Evolutionary conservation across 2,888 invertebrate genomes (phyloP).

Genomic region (Gibbula magus): DNA sequence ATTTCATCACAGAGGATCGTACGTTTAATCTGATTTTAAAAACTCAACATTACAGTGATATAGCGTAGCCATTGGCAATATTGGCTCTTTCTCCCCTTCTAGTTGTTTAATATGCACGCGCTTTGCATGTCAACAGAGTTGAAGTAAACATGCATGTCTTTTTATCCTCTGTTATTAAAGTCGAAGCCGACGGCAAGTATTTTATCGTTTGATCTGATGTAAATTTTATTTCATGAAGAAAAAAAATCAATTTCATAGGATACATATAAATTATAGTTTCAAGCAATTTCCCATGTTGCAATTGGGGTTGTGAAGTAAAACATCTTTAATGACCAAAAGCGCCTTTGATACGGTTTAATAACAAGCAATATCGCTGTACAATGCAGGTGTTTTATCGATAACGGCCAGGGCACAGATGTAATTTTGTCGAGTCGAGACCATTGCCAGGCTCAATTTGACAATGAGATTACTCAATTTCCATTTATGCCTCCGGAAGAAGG

Average conservation of each 20-base stretch:
- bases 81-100: no score
- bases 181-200: no score
- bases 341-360: neutral
- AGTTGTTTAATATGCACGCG: no score
- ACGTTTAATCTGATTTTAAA: no score
- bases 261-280: slow-evolving; percentile 6
- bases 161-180: no score
- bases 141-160: no score
- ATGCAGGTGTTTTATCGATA: slow-evolving; percentile 11
- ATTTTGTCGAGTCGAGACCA: neutral
- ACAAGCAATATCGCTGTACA: neutral
- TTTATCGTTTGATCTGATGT: no score
- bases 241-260: neutral
- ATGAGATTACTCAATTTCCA: slow-evolving; percentile 8
- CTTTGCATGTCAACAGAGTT: no score
- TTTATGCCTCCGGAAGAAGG: neutral
- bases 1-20: no score
- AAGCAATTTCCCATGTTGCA: neutral
- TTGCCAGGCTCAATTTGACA: slow-evolving; percentile 9
- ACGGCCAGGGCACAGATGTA: neutral
- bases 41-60: no score
- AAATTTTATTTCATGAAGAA: neutral
- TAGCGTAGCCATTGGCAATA: no score
- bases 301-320: neutral
- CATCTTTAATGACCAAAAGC: neutral